Conservation (phyloP, 2,888 invertebrate species). For the Marronus borbonicus region DNA sequence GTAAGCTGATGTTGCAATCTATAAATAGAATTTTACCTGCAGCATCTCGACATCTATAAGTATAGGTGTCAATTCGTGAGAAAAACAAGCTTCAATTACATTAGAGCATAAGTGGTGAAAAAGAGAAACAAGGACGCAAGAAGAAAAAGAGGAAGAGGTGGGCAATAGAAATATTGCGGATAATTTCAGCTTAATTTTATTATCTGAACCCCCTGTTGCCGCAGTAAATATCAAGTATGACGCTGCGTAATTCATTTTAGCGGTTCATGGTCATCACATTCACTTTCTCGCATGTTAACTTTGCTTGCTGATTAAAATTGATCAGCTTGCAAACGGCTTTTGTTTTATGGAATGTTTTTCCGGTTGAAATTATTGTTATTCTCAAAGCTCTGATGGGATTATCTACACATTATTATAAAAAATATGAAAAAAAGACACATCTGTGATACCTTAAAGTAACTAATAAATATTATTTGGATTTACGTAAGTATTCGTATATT, state of each 20-base stretch:
- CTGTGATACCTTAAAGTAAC: too few relatives aligned
- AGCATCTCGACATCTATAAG: slow-evolving; percentile 30
- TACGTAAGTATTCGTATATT: too few relatives aligned
- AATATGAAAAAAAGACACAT: too few relatives aligned
- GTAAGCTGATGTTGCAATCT: slow-evolving; percentile 13
- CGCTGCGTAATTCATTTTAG: slow-evolving; percentile 7
- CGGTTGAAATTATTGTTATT: too few relatives aligned
- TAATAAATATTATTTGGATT: too few relatives aligned
- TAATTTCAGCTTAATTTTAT: slow-evolving; percentile 35
- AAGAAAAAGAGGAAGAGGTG: not conserved
- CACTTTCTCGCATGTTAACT: not conserved
- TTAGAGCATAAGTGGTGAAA: slow-evolving; percentile 8
- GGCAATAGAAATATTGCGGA: slow-evolving; percentile 13
- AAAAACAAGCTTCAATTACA: slow-evolving; percentile 42
- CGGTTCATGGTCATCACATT: not conserved
- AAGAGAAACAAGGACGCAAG: not conserved
- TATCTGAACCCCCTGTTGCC: not conserved
- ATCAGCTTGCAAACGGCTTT: too few relatives aligned
- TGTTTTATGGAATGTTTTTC: too few relatives aligned
- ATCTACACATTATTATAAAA: too few relatives aligned
- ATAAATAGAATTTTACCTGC: slow-evolving; percentile 44
- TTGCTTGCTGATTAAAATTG: not conserved
- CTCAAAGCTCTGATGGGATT: too few relatives aligned
- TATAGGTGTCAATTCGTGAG: slow-evolving; percentile 39
- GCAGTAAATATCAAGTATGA: not conserved